phyloP scores from a whole-genome alignment of 1,140 invertebrate genomes.

The Calliphora vicina region DNA sequence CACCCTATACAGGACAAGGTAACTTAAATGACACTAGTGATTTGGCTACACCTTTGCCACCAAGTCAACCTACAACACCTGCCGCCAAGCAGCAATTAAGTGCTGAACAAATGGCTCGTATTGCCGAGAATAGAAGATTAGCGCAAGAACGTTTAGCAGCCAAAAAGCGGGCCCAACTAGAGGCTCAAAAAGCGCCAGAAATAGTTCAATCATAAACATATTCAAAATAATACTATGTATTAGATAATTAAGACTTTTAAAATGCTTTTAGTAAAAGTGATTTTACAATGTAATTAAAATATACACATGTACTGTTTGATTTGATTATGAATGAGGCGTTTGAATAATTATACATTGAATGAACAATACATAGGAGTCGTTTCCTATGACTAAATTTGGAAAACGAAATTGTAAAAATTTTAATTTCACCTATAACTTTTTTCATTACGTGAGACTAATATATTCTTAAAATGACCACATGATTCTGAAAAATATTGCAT shows the following conservation, averaged over 20 bases:
- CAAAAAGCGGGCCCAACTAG: constrained; percentile 41
- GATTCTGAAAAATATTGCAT: no score
- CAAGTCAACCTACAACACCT: constrained; percentile 48
- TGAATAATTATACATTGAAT: no score
- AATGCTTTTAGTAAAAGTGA: not conserved
- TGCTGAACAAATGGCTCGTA: constrained; percentile 56
- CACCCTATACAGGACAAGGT: constrained; percentile 46
- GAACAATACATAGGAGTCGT: no score
- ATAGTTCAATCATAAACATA: not conserved
- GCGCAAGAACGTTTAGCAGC: constrained; percentile 52
- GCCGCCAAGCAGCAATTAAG: constrained; percentile 44
- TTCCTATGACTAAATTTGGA: no score
- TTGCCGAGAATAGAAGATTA: constrained; percentile 58
- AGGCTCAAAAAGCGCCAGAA: not conserved
- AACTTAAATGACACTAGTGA: constrained; percentile 46
- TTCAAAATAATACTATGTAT: not conserved
- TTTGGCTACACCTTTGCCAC: constrained; percentile 51
- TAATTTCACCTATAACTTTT: no score
- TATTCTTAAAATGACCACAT: no score
- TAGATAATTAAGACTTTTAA: not conserved
- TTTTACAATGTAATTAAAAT: no score
- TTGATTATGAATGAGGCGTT: no score
- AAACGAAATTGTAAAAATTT: no score
- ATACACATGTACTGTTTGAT: no score
- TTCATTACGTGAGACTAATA: no score